phyloP scores from a whole-genome alignment of 2,888 invertebrate genomes.

The Lasiommata megera region DNA sequence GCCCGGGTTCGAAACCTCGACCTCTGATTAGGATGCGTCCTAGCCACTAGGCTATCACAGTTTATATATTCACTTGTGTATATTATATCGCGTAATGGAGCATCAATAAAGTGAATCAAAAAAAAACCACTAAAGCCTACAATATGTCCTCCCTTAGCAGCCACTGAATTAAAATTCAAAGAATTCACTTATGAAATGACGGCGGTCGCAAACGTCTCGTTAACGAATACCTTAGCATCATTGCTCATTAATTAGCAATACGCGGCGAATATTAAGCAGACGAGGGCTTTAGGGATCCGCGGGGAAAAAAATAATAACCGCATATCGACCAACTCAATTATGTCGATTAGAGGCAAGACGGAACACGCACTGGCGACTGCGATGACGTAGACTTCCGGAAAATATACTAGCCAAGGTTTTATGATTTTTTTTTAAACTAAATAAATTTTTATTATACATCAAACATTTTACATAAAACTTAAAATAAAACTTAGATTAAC shows the following conservation, averaged over 20 bases:
- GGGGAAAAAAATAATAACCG: constrained; percentile 5
- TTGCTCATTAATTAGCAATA: constrained; percentile 18
- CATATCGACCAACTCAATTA: constrained; percentile 42
- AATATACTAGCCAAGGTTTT: too few species aligned
- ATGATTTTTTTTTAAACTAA: too few species aligned
- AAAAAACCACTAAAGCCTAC: neutral
- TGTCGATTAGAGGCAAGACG: neutral
- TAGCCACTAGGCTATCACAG: too few species aligned
- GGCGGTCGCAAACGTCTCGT: constrained; percentile 9
- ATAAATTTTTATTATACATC: too few species aligned
- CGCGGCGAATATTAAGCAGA: constrained; percentile 31
- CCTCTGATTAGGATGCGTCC: too few species aligned
- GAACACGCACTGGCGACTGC: neutral
- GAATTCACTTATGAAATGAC: constrained; percentile 1
- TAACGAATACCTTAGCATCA: constrained; percentile 23
- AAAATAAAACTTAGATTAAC: too few species aligned
- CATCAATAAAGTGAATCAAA: too few species aligned
- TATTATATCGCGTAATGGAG: too few species aligned
- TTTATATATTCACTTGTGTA: too few species aligned
- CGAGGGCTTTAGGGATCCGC: constrained; percentile 1
- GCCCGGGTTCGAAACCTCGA: too few species aligned
- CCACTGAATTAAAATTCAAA: neutral
- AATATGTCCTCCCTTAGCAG: neutral
- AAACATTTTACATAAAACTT: too few species aligned
- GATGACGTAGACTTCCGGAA: neutral